Conservation (phyloP, 2,888 invertebrate genomes). For the Parnassius orleans region DNA sequence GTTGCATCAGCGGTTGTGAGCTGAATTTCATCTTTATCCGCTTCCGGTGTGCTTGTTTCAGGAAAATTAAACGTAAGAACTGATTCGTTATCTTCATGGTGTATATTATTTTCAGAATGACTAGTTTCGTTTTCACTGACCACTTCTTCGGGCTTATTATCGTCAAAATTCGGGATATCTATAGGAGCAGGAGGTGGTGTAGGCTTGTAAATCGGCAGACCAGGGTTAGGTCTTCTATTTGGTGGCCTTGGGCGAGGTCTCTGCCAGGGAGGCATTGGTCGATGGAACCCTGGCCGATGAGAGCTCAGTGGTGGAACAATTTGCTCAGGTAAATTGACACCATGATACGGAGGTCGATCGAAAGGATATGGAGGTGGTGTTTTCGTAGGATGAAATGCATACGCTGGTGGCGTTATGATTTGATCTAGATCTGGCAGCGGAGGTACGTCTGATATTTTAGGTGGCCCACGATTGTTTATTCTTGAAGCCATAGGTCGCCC, state of each 20-base stretch:
- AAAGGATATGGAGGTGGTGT: constrained; percentile 88
- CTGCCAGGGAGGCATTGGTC: constrained; percentile 85
- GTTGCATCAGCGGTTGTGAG: constrained; percentile 44
- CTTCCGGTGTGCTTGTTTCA: constrained; percentile 47
- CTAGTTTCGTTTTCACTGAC: constrained; percentile 63
- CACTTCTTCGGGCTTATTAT: constrained; percentile 48
- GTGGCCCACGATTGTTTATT: constrained; percentile 95
- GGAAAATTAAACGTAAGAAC: constrained; percentile 41
- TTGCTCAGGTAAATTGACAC: constrained; percentile 87
- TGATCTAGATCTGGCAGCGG: constrained; percentile 85
- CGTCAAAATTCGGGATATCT: constrained; percentile 57
- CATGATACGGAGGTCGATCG: constrained; percentile 84
- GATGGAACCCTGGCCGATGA: constrained; percentile 81
- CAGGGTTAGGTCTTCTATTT: constrained; percentile 76
- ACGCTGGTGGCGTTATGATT: constrained; percentile 69
- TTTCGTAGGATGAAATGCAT: constrained; percentile 70
- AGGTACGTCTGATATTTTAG: constrained; percentile 89
- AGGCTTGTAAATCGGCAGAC: constrained; percentile 83
- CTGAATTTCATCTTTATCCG: constrained; percentile 49
- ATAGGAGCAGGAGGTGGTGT: constrained; percentile 72
- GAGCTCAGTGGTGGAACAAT: constrained; percentile 82
- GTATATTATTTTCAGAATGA: constrained; percentile 62
- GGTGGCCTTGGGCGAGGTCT: constrained; percentile 81
- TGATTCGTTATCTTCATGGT: constrained; percentile 45
- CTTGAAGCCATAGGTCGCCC: constrained; percentile 86